Evolutionary conservation across 1,140 invertebrate genomes (phyloP), one percentile per base, ranked within the genome.

Genomic region (Diuraphis noxia): DNA sequence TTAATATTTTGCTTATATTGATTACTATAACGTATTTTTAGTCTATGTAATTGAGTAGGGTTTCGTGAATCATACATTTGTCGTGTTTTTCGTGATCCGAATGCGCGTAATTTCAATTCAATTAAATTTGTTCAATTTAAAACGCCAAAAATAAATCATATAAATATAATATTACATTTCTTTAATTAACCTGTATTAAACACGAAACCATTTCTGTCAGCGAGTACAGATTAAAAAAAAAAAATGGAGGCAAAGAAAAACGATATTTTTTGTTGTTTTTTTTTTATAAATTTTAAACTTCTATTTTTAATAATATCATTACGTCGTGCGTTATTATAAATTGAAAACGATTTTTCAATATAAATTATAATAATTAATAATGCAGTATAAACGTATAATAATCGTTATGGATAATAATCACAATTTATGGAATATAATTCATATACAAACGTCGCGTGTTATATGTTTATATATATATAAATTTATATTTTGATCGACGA

Each of bases 301-400:
- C 2, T 72, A 17, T 72, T 72, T 72, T 72, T 72, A 72, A 72
- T 72, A 72, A 72, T n/a, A 56, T 72, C 56, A 72, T 72, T 23
- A 72, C 56, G 56, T 72, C 30, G 56, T 72, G 30, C n/a, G 56
- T 72, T 72, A n/a, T 72, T 72, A n/a, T 72, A 72, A 72, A n/a
- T 13, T 17, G 13, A 72, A 72, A 72, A n/a, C 30, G 21, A 5
- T n/a, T 72, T 72, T 72, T 72, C 56, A 72, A 72, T 72, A 72
- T 72, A 72, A n/a, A 72, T 72, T n/a, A n/a, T 63, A 72, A 72
- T 72, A 72, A 72, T n/a, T 72, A 72, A 72, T 72, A 72, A n/a
- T 72, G 56, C n/a, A 72, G n/a, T 72, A 72, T 5, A 72, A 72
- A 72, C n/a, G 30, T 72, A 72, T 72, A n/a, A 72, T 72, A 72